Percentiles rank a stretch among this genome's conserved stretches.
These are phyloP conservation scores for Chaenocephalus aceratus DNA, from an alignment of 2,113 vertebrate species.

Conservation along the genomic window DNA sequence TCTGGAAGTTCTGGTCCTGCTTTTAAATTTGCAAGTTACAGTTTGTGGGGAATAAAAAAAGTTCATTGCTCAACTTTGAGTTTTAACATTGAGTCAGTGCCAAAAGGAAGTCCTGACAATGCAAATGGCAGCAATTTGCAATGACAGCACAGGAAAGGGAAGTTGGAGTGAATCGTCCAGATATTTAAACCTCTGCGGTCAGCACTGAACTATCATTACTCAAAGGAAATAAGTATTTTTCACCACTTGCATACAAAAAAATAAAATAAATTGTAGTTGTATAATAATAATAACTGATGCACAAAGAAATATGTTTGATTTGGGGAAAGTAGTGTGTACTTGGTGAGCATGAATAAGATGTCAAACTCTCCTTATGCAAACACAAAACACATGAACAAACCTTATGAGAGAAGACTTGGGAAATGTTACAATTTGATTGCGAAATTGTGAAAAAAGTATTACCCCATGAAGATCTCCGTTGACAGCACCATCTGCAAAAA, in stretches of 20 bases:
- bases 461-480: conserved; percentile 90
- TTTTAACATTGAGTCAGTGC: conserved; percentile 18
- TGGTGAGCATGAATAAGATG: not conserved
- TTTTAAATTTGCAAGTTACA: not conserved
- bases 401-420: not conserved
- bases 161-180: conserved; percentile 36
- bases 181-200: conserved; percentile 10
- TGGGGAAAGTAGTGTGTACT: too few species aligned
- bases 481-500: conserved; percentile 83
- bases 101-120: conserved; percentile 49
- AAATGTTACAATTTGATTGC: not conserved
- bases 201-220: not conserved
- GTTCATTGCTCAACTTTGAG: not conserved
- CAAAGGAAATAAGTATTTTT: not conserved
- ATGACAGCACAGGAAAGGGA: conserved; percentile 72
- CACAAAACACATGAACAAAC: not conserved
- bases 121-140: conserved; percentile 64
- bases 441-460: conserved; percentile 35
- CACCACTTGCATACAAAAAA: not conserved
- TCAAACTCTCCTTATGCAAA: not conserved
- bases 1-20: not conserved
- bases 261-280: too few species aligned
- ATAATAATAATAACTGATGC: too few species aligned
- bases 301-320: not conserved
- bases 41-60: not conserved